Conservation (phyloP, 2,797 vertebrate genomes). For the Enteromius afrohamiltoni region DNA sequence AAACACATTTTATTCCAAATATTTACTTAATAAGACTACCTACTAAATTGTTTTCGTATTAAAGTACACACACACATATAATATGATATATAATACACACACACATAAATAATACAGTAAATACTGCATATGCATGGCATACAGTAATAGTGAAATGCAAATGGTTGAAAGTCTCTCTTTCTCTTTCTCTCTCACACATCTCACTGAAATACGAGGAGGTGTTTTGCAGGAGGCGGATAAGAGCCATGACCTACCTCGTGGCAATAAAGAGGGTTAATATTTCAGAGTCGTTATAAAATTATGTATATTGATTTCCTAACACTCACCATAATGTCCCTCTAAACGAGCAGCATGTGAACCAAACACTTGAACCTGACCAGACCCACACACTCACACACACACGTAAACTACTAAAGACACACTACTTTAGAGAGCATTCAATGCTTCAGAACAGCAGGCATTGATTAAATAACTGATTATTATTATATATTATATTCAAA, state of each 20-base stretch:
- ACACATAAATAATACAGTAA: background rate
- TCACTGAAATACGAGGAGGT: constrained; percentile 20
- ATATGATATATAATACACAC: background rate
- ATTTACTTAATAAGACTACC: background rate
- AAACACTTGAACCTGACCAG: constrained; percentile 3
- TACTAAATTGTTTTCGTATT: background rate
- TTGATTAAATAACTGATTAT: background rate
- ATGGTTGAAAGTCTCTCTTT: too few species aligned
- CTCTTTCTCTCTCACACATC: background rate
- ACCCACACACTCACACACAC: background rate
- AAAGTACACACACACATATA: too few species aligned
- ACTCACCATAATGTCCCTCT: background rate
- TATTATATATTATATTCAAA: background rate
- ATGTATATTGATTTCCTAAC: background rate
- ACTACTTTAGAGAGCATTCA: background rate
- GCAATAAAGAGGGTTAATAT: background rate
- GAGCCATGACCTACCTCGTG: background rate
- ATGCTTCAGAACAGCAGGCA: background rate
- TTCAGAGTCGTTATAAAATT: background rate
- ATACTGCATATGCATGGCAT: background rate
- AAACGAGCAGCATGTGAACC: background rate
- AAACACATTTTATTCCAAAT: background rate
- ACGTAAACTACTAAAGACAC: background rate
- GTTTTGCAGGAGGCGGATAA: constrained; percentile 12
- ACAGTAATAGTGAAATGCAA: too few species aligned